Conservation (phyloP, 2,113 vertebrate genomes). For the Cyprinodon tularosa region DNA sequence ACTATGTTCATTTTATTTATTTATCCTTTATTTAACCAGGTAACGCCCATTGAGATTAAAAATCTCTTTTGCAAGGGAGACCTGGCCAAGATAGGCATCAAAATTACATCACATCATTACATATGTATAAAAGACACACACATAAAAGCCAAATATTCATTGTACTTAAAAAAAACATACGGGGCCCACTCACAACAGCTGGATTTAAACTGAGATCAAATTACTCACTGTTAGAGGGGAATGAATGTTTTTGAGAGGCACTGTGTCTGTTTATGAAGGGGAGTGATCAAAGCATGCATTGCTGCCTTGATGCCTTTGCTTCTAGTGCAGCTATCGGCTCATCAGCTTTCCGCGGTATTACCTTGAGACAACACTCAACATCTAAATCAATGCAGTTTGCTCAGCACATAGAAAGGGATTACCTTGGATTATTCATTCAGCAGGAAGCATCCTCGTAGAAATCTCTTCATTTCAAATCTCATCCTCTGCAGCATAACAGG, state of each 20-base stretch:
- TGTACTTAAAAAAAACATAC: background rate
- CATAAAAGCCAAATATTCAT: too few species aligned
- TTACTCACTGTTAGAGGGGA: background rate
- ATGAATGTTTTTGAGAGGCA: background rate
- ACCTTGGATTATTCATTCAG: conserved; percentile 61
- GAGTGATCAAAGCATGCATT: background rate
- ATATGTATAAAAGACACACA: too few species aligned
- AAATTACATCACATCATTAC: too few species aligned
- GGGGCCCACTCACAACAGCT: background rate
- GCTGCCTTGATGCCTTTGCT: background rate
- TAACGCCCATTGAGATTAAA: too few species aligned
- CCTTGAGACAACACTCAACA: conserved; percentile 33
- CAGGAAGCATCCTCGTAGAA: conserved; percentile 33
- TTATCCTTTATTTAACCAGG: too few species aligned
- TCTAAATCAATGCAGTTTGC: conserved; percentile 39
- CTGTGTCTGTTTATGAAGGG: background rate
- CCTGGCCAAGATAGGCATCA: too few species aligned
- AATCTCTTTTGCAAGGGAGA: too few species aligned
- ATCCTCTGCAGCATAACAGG: conserved; percentile 34
- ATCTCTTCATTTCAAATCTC: background rate
- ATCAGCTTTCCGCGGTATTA: conserved; percentile 29
- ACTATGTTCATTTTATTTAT: too few species aligned
- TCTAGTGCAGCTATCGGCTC: conserved; percentile 50
- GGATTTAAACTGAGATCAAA: background rate
- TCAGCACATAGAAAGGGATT: conserved; percentile 48